phyloP scores from a whole-genome alignment of 2,888 invertebrate species.

The Meteorus cinctellus region DNA sequence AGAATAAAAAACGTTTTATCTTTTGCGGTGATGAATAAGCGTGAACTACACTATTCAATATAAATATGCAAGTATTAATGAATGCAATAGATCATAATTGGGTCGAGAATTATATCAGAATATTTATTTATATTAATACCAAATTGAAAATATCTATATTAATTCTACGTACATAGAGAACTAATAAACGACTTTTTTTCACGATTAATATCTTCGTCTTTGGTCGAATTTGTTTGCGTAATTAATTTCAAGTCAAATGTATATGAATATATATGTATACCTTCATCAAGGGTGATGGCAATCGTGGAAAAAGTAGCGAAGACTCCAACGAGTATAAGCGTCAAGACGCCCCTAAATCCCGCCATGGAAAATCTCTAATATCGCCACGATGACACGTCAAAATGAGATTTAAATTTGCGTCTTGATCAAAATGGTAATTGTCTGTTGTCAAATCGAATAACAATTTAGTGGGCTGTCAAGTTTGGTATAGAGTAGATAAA shows the following conservation, averaged over 20 bases:
- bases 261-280: slow-evolving; percentile 49
- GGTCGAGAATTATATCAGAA: not conserved
- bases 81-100: not conserved
- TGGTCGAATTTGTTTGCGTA: not conserved
- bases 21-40: not conserved
- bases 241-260: not conserved
- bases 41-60: not conserved
- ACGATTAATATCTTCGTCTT: not conserved
- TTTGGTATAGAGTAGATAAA: too few species aligned
- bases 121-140: not conserved
- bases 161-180: too few species aligned
- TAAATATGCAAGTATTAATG: not conserved
- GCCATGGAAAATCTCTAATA: slow-evolving; percentile 37
- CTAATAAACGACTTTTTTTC: not conserved
- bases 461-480: too few species aligned
- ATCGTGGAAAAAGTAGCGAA: slow-evolving; percentile 56
- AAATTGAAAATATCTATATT: not conserved
- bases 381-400: slow-evolving; percentile 5
- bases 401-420: slow-evolving; percentile 1
- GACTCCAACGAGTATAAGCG: slow-evolving; percentile 50
- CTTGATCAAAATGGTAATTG: too few species aligned
- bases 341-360: slow-evolving; percentile 43
- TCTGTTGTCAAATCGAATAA: too few species aligned
- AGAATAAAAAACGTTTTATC: not conserved
- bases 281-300: slow-evolving; percentile 62